Conservation (phyloP, 1,140 invertebrate genomes). For the Archivesica marissinica region DNA sequence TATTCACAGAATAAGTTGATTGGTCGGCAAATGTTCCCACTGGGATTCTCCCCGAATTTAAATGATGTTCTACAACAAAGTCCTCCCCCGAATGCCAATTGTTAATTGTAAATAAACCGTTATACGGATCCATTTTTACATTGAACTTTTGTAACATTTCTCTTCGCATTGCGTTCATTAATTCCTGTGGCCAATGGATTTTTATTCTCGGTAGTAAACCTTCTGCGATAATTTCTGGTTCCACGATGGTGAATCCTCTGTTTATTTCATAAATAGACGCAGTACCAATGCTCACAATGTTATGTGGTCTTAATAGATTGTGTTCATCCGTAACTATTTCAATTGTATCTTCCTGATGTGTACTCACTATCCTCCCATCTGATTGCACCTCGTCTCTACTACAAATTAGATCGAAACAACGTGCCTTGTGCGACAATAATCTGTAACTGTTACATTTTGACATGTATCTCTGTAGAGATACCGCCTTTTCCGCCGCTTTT, state of each 20-base stretch:
- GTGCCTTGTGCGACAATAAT: background rate
- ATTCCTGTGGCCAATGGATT: background rate
- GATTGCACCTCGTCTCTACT: constrained; percentile 21
- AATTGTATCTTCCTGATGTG: background rate
- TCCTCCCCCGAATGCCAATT: background rate
- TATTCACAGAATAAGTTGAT: background rate
- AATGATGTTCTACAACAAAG: background rate
- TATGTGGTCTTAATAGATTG: background rate
- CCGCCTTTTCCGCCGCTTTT: background rate
- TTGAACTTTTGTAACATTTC: background rate
- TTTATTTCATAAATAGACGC: background rate
- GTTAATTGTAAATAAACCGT: background rate
- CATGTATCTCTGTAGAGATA: background rate
- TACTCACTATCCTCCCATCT: constrained; percentile 3
- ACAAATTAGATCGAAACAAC: background rate
- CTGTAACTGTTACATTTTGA: background rate
- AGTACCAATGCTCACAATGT: background rate
- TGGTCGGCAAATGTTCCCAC: background rate
- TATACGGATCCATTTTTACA: background rate
- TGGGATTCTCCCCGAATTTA: background rate
- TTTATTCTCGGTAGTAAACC: background rate
- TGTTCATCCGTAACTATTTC: background rate
- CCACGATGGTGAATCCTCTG: background rate
- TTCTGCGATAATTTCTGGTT: background rate
- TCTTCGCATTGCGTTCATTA: background rate